Base-by-base conservation (phyloP, 2,797 vertebrate genomes). In the Coilia nasus region DNA sequence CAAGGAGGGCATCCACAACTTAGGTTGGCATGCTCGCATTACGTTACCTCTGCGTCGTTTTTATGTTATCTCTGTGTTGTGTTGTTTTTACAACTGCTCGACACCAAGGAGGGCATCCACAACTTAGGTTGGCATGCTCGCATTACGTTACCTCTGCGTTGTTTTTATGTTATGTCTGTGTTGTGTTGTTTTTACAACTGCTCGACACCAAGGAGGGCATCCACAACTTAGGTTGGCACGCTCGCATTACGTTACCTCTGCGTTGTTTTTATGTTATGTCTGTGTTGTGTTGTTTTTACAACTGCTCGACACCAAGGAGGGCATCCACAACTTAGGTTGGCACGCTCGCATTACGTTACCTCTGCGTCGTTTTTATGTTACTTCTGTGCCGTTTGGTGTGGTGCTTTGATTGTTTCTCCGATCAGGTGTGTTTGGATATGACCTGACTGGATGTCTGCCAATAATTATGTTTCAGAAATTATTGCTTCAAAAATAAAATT, bases 261-360 rank as follows among this genome's bases (percentile, higher is more conserved):
- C 10, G 46, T 10, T 10, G 46, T 47, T 3, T 47, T 3, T 47
- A 47, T 47, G 46, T 47, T 3, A n/a, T n/a, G 4, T 47, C 10
- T 47, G 46, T 47, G 46, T 47, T 47, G 46, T 47, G 46, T 3
- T 47, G 46, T 47, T 3, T 47, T 47, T 99, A 75, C 97, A 98
- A 89, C 93, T 99, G 87, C 92, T 98, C 86, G 98, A 99, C 91
- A 98, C 97, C 89, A 98, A 97, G 90, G 96, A 97, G 78, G 96
- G 96, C 88, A 96, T 94, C 88, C 98, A 99, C 0, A 97, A 96
- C 86, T 92, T 99, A 41, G 98, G 98, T 98, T 99, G 98, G 46
- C 46, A 10, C 10, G 46, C 46, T 3, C 10, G 46, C 46, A 47
- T 47, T 47, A 10, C 46, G n/a, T 3, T 47, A 47, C 46, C 4